These are phyloP conservation scores for Pseudochirops cupreus DNA, from an alignment of 2,797 vertebrate species.

Conservation along the genomic window DNA sequence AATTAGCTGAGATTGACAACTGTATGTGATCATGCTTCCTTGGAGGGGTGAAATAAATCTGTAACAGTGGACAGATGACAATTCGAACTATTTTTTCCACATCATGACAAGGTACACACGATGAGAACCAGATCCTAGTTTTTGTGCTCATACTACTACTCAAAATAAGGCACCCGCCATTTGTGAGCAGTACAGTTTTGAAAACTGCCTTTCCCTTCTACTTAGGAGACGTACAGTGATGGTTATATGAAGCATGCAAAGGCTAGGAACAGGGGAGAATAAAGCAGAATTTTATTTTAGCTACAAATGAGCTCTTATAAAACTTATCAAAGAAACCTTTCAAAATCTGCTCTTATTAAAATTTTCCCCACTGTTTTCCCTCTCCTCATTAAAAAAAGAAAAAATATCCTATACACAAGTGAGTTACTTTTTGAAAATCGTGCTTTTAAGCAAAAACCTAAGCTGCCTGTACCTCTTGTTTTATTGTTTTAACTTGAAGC, in stretches of 20 bases:
- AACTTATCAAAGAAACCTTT: not conserved
- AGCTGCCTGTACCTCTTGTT: slow-evolving; percentile 54
- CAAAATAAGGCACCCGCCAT: not conserved
- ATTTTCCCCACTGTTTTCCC: slow-evolving; percentile 21
- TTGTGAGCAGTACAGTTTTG: slow-evolving; percentile 15
- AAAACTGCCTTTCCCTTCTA: slow-evolving; percentile 36
- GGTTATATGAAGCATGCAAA: not conserved
- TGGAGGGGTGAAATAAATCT: slow-evolving; percentile 38
- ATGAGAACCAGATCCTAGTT: not conserved
- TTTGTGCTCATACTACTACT: slow-evolving; percentile 15
- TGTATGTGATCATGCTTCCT: slow-evolving; percentile 18
- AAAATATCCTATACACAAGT: slow-evolving; percentile 57
- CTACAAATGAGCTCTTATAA: not conserved
- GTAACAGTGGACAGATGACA: not conserved
- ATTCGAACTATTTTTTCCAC: not conserved
- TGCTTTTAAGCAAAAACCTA: slow-evolving; percentile 35
- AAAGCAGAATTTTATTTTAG: not conserved
- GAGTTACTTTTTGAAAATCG: slow-evolving; percentile 50
- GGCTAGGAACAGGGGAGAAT: not conserved
- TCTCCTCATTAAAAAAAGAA: slow-evolving; percentile 54
- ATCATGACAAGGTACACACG: not conserved
- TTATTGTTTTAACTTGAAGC: slow-evolving; percentile 42
- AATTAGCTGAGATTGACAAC: slow-evolving; percentile 57
- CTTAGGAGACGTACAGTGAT: not conserved
- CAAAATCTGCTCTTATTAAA: slow-evolving; percentile 26